Evolutionary conservation across 2,797 vertebrate species (phyloP).

Genomic region (Chelmon rostratus): DNA sequence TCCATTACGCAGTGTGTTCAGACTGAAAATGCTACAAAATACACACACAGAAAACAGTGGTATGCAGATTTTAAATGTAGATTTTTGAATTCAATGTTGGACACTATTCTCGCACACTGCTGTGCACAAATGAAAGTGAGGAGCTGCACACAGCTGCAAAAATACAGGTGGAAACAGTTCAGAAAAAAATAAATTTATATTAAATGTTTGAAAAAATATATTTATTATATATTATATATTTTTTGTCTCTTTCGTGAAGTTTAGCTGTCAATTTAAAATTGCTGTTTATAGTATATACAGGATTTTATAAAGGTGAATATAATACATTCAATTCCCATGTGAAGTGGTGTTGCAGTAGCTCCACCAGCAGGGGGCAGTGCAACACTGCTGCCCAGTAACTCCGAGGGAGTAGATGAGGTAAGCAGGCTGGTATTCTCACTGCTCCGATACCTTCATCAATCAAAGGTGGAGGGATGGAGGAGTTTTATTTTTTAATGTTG

Average conservation of each 20-base stretch:
- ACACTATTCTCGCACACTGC: background rate
- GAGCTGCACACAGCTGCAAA: background rate
- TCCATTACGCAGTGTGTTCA: background rate
- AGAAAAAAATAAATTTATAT: background rate
- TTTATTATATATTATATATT: no score
- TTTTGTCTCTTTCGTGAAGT: no score
- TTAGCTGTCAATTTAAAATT: no score
- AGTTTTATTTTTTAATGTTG: constrained; percentile 44
- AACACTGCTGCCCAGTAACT: constrained; percentile 15
- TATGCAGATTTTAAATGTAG: background rate
- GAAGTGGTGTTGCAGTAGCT: background rate
- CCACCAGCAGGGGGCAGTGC: constrained; percentile 79
- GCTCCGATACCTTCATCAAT: constrained; percentile 52
- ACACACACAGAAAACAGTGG: background rate
- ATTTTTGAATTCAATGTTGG: background rate
- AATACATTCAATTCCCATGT: fast-evolving
- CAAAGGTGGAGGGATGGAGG: constrained; percentile 28
- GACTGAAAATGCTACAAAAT: background rate
- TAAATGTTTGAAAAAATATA: background rate
- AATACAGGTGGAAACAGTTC: no score
- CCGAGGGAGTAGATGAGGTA: background rate
- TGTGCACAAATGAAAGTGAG: background rate
- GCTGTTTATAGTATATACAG: no score
- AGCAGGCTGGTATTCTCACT: constrained; percentile 30
- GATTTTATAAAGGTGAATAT: background rate